Conservation (phyloP, 2,888 invertebrate genomes). For the Drosophila siamana region DNA sequence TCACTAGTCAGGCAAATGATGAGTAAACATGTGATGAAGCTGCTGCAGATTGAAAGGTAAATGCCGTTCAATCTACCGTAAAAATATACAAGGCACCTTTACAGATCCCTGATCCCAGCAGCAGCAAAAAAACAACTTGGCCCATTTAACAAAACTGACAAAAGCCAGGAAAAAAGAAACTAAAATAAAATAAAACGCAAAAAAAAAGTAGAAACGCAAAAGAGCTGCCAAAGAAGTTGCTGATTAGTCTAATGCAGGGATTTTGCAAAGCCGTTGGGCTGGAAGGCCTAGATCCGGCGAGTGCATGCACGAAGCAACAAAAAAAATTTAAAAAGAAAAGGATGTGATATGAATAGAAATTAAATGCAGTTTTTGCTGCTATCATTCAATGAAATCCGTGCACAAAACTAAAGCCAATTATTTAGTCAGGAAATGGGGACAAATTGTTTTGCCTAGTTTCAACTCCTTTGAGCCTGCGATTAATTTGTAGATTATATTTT, state of each 20-base stretch:
- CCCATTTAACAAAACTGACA: conserved; percentile 40
- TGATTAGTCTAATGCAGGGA: conserved; percentile 59
- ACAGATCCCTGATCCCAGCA: conserved; percentile 32
- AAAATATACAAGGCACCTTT: conserved; percentile 47
- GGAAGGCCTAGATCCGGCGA: conserved; percentile 62
- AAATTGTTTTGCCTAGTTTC: neutral
- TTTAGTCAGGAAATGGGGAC: neutral
- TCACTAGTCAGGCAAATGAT: conserved; percentile 38
- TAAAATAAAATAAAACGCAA: conserved; percentile 26
- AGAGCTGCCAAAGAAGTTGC: conserved; percentile 46
- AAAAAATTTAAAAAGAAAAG: neutral
- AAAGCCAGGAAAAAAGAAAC: conserved; percentile 41
- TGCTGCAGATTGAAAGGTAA: conserved; percentile 56
- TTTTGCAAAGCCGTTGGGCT: conserved; percentile 52
- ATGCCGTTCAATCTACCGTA: conserved; percentile 54
- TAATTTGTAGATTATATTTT: conserved; percentile 28
- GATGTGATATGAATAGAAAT: conserved; percentile 20
- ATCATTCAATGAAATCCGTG: neutral
- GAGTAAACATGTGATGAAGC: conserved; percentile 53
- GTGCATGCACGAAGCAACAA: neutral
- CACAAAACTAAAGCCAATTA: neutral
- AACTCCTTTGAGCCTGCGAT: conserved; percentile 10
- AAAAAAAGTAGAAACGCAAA: conserved; percentile 18
- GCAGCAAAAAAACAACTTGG: conserved; percentile 33
- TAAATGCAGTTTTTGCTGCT: neutral